Conservation (phyloP, 2,888 invertebrate genomes). For the Pandemis corylana region DNA sequence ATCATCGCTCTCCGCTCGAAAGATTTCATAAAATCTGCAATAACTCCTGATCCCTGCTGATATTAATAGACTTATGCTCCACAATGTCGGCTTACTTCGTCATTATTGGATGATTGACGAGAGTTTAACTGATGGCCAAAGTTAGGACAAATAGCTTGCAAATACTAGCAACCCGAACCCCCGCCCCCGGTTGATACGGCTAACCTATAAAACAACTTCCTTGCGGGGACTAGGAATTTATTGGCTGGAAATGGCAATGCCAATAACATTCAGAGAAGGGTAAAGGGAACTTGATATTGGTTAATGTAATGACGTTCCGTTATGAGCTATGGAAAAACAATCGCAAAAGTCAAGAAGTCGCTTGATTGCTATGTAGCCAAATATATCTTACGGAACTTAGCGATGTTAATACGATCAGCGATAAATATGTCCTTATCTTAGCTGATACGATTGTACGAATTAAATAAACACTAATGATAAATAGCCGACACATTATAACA, state of each 20-base stretch:
- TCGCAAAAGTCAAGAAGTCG: background rate
- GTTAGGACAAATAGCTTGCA: slow-evolving; percentile 38
- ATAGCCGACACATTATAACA: background rate
- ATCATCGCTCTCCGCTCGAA: background rate
- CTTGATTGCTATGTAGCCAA: background rate
- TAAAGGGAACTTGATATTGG: slow-evolving; percentile 1
- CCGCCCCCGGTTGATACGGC: slow-evolving; percentile 18
- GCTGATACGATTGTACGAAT: no score
- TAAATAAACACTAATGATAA: background rate
- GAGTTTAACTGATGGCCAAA: slow-evolving; percentile 37
- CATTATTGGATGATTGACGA: slow-evolving; percentile 38
- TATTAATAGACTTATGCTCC: slow-evolving; percentile 32
- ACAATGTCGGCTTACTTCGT: slow-evolving; percentile 11
- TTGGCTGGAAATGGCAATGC: slow-evolving; percentile 25
- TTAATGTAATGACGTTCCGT: slow-evolving; percentile 4
- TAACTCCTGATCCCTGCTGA: slow-evolving; percentile 3
- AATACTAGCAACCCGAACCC: slow-evolving; percentile 24
- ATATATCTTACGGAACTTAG: background rate
- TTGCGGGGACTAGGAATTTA: slow-evolving; percentile 7
- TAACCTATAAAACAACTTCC: slow-evolving; percentile 15
- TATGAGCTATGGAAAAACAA: background rate
- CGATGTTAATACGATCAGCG: background rate
- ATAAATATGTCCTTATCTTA: no score
- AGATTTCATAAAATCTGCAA: slow-evolving; percentile 17
- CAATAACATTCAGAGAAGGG: slow-evolving; percentile 8